Evolutionary conservation across 1,140 invertebrate species (phyloP).

Genomic region (Bombyx mandarina): DNA sequence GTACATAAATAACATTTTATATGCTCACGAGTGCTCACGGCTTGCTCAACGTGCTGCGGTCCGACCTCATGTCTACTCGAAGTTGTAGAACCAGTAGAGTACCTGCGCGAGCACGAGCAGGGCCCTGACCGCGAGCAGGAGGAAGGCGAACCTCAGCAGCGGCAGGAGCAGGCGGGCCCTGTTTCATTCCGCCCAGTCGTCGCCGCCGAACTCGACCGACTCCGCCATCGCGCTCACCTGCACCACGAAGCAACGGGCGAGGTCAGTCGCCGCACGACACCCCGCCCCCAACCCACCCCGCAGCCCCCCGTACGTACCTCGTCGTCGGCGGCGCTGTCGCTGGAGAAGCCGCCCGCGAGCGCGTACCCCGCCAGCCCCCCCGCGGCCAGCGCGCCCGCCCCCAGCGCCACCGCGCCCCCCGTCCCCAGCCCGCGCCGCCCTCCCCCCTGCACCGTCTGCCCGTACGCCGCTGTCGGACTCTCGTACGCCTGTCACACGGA

Average conservation of each 20-base stretch:
- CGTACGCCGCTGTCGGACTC: constrained; percentile 14
- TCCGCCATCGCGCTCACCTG: constrained; percentile 26
- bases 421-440: constrained; percentile 34
- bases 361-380: constrained; percentile 54
- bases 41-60: too few relatives aligned
- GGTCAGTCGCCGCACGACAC: too few relatives aligned
- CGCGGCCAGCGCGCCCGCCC: constrained; percentile 45
- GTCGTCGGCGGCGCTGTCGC: constrained; percentile 29
- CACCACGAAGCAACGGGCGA: constrained; percentile 16
- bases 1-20: too few relatives aligned
- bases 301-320: constrained; percentile 8
- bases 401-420: constrained; percentile 43
- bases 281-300: background rate
- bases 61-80: too few relatives aligned
- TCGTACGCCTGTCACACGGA: constrained; percentile 6
- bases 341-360: constrained; percentile 46
- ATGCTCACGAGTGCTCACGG: too few relatives aligned
- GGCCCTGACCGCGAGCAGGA: background rate
- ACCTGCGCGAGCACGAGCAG: background rate
- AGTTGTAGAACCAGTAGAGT: too few relatives aligned
- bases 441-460: constrained; percentile 9
- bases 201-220: constrained; percentile 34
- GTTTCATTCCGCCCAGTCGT: constrained; percentile 43
- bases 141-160: background rate
- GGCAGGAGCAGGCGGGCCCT: background rate